Conservation (phyloP, 30 jellyfish, hydroid and myxozoan genomes). For the Rhopilema esculentum region DNA sequence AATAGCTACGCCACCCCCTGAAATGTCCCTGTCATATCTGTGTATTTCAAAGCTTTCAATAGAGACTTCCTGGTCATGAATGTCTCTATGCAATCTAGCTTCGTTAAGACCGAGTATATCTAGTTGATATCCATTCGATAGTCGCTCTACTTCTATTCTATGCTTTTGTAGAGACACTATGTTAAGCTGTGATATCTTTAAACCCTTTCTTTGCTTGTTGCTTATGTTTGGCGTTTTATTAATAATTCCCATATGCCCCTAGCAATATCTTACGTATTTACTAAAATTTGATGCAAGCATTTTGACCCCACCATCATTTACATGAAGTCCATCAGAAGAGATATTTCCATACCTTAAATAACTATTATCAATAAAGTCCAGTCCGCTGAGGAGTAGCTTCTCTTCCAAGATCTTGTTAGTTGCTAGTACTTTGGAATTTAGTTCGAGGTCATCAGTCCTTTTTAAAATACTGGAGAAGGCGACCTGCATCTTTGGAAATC, state of each 20-base stretch:
- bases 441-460: slow-evolving; percentile 16
- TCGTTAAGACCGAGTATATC: slow-evolving; percentile 34
- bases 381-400: slow-evolving; percentile 25
- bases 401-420: slow-evolving; percentile 12
- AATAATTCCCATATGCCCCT: too few relatives aligned
- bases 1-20: slow-evolving; percentile 32
- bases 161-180: slow-evolving; percentile 28
- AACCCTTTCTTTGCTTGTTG: slow-evolving; percentile 18
- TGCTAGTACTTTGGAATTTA: slow-evolving; percentile 10
- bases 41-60: slow-evolving; percentile 10
- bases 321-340: slow-evolving; percentile 7
- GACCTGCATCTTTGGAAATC: background rate
- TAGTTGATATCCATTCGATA: background rate
- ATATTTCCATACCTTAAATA: background rate
- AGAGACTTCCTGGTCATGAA: slow-evolving; percentile 21
- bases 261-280: background rate
- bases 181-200: slow-evolving; percentile 11
- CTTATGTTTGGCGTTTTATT: too few relatives aligned
- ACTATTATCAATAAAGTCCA: slow-evolving; percentile 6
- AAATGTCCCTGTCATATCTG: slow-evolving; percentile 31
- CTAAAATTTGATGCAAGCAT: slow-evolving; percentile 8
- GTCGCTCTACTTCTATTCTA: background rate
- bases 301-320: too few relatives aligned
- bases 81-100: slow-evolving; percentile 30
- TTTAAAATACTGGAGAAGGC: slow-evolving; percentile 19